Evolutionary conservation across 2,888 invertebrate genomes (phyloP).

Genomic region (Caenorhabditis doughertyi): DNA sequence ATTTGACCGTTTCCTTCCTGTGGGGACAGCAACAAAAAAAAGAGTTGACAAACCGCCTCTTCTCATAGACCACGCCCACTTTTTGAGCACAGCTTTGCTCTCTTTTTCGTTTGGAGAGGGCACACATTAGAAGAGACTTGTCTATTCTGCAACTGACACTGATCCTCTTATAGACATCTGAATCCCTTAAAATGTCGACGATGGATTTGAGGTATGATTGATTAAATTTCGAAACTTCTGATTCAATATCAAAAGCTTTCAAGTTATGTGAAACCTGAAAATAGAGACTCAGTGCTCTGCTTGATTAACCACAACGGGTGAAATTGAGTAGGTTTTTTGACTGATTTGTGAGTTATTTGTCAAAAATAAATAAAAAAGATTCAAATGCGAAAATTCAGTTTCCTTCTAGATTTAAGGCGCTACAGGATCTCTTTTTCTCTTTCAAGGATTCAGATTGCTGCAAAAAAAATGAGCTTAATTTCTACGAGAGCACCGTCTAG

Average conservation of each 20-base stretch:
- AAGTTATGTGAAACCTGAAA: not conserved
- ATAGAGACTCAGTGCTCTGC: too few species aligned
- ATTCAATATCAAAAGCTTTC: not conserved
- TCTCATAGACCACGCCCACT: constrained; percentile 32
- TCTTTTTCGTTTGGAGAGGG: constrained; percentile 17
- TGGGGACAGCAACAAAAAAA: constrained; percentile 25
- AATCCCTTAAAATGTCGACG: constrained; percentile 27
- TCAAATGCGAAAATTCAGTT: too few species aligned
- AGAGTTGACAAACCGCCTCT: constrained; percentile 33
- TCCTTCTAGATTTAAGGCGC: too few species aligned
- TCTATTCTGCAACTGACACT: constrained; percentile 42
- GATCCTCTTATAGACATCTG: constrained; percentile 9
- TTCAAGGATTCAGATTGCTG: too few species aligned
- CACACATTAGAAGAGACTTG: constrained; percentile 3
- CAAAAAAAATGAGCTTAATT: too few species aligned
- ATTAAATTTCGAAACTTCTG: not conserved
- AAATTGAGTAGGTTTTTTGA: too few species aligned
- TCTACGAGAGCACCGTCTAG: too few species aligned
- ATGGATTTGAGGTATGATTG: constrained; percentile 44
- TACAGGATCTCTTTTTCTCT: too few species aligned
- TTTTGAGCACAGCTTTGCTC: constrained; percentile 53
- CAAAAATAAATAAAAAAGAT: too few species aligned
- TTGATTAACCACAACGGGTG: too few species aligned
- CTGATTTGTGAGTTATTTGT: too few species aligned
- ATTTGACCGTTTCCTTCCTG: constrained; percentile 64